These are phyloP conservation scores for Meandrusa payeni DNA, from an alignment of 2,888 invertebrate species.

Conservation along the genomic window DNA sequence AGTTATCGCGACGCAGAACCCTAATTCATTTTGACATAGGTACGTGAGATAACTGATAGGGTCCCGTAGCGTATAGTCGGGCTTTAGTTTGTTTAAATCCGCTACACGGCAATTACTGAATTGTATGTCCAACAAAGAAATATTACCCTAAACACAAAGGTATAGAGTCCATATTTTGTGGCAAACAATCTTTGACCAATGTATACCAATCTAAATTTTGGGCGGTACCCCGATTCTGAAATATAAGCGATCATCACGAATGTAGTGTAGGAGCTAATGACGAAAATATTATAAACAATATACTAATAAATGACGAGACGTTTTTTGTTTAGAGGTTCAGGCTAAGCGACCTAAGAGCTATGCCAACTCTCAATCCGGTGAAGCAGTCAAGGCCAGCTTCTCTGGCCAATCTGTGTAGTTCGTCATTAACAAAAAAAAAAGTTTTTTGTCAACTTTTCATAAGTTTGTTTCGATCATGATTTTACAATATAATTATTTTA, in stretches of 20 bases:
- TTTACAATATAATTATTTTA: too few species aligned
- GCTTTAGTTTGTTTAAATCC: conserved; percentile 38
- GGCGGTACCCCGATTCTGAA: conserved; percentile 57
- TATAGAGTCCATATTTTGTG: conserved; percentile 21
- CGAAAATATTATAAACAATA: too few species aligned
- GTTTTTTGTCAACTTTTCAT: too few species aligned
- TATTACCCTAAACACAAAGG: conserved; percentile 15
- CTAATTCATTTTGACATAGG: conserved; percentile 37
- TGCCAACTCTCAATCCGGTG: too few species aligned
- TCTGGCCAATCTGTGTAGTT: too few species aligned
- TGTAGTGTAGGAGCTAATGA: conserved; percentile 39
- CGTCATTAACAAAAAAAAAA: too few species aligned
- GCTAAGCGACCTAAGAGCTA: too few species aligned
- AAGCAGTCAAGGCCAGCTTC: too few species aligned
- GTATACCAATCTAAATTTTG: conserved; percentile 60
- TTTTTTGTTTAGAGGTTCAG: too few species aligned
- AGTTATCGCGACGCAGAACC: conserved; percentile 29
- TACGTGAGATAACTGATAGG: conserved; percentile 31
- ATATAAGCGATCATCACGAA: conserved; percentile 57
- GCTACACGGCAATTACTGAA: conserved; percentile 32
- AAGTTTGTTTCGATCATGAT: too few species aligned
- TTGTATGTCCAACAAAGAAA: conserved; percentile 3
- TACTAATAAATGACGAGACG: too few species aligned
- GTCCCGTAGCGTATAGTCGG: conserved; percentile 32
- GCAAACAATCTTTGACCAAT: conserved; percentile 15